Percentiles rank a stretch among this genome's conserved stretches.
Evolutionary conservation across 2,797 vertebrate species (phyloP).

Genomic region (Garrulus glandarius): DNA sequence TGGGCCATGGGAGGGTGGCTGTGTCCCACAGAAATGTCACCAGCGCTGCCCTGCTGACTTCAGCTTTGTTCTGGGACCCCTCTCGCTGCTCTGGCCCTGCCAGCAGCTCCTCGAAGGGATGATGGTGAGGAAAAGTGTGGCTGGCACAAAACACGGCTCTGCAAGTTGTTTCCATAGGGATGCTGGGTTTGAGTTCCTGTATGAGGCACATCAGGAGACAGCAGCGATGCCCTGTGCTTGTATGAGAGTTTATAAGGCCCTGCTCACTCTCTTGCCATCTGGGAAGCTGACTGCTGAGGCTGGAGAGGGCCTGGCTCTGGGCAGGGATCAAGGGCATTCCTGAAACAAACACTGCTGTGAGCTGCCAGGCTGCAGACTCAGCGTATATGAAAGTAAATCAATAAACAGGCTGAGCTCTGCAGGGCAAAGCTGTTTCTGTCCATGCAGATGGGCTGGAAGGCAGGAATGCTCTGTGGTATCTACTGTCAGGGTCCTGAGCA

Average conservation of each 20-base stretch:
- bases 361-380: not conserved
- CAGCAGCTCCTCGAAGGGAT: not conserved
- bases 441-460: not conserved
- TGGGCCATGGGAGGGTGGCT: not conserved
- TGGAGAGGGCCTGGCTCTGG: not conserved
- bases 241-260: accelerated
- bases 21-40: not conserved
- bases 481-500: not conserved
- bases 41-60: not conserved
- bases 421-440: not conserved
- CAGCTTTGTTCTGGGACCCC: not conserved
- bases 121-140: not conserved
- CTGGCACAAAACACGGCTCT: not conserved
- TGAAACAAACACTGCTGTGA: not conserved
- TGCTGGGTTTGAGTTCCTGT: not conserved
- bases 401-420: not conserved
- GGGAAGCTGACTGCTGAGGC: not conserved
- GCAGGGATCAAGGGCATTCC: not conserved
- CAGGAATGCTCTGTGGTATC: too few species aligned
- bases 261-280: accelerated
- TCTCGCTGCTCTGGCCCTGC: not conserved
- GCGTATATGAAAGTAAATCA: accelerated
- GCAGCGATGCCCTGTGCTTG: accelerated
- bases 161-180: not conserved
- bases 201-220: not conserved